Conservation (phyloP, 2,113 vertebrate species). For the Eulemur macaco region DNA sequence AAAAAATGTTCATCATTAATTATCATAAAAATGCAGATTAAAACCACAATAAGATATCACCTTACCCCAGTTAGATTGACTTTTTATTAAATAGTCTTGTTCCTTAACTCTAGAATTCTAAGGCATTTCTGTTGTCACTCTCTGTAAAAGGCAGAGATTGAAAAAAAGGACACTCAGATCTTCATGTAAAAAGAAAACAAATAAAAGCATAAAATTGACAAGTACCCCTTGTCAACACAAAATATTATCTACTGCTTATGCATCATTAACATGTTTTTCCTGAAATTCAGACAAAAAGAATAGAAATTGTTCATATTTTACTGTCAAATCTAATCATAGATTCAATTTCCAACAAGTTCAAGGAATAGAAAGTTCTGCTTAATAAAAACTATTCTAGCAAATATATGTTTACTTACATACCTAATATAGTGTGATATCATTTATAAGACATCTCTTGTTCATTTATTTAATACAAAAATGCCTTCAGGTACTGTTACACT, state of each 20-base stretch:
- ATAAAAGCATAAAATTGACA: not conserved
- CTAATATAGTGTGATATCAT: not conserved
- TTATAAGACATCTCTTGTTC: not conserved
- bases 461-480: not conserved
- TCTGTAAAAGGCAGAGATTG: not conserved
- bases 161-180: not conserved
- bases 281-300: not conserved
- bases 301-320: not conserved
- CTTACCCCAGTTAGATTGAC: too few species aligned
- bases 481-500: not conserved
- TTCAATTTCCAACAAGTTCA: slow-evolving; percentile 9
- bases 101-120: not conserved
- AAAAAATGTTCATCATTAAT: too few species aligned
- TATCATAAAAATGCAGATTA: too few species aligned
- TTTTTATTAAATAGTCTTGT: not conserved
- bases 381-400: not conserved
- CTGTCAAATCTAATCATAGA: not conserved
- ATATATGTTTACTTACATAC: not conserved
- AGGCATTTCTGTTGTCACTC: not conserved
- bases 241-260: not conserved
- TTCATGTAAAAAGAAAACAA: slow-evolving; percentile 8
- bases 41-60: too few species aligned
- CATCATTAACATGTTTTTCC: not conserved
- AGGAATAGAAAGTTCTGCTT: not conserved
- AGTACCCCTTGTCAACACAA: not conserved